Evolutionary conservation across 2,888 invertebrate genomes (phyloP).

Genomic region (Drosophila heteroneura): DNA sequence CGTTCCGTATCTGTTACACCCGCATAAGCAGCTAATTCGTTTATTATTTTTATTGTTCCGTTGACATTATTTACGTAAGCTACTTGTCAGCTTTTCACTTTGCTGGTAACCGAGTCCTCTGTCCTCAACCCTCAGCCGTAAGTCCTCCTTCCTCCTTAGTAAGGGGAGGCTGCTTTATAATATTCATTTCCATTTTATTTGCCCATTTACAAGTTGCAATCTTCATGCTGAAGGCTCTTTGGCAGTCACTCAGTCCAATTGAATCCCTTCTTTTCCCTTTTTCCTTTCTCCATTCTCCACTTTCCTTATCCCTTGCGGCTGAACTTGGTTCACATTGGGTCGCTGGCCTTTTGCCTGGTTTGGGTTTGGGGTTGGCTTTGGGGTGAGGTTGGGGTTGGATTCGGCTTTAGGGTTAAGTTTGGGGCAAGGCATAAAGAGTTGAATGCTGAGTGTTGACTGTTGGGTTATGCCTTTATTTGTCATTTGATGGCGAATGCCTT

Average conservation of each 20-base stretch:
- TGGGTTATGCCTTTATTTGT: slow-evolving; percentile 78
- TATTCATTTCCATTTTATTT: slow-evolving; percentile 79
- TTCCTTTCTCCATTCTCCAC: slow-evolving; percentile 2
- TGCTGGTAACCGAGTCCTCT: slow-evolving; percentile 25
- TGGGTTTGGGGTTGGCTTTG: slow-evolving; percentile 8
- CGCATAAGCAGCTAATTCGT: slow-evolving; percentile 78
- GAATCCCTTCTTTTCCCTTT: neutral
- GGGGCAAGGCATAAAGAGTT: slow-evolving; percentile 17
- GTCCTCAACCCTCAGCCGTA: neutral
- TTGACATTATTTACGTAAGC: slow-evolving; percentile 82
- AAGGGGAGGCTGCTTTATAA: slow-evolving; percentile 65
- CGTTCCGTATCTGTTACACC: slow-evolving; percentile 17
- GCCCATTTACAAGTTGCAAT: slow-evolving; percentile 74
- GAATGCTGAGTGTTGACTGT: slow-evolving; percentile 50
- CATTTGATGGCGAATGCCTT: slow-evolving; percentile 59
- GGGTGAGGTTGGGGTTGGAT: neutral
- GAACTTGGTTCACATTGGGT: slow-evolving; percentile 41
- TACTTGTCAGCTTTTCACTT: slow-evolving; percentile 81
- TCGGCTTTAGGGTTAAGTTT: slow-evolving; percentile 1
- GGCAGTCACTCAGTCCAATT: slow-evolving; percentile 14
- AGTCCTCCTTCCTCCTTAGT: neutral
- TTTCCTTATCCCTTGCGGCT: slow-evolving; percentile 16
- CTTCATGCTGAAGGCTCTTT: slow-evolving; percentile 29
- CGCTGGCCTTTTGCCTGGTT: slow-evolving; percentile 52
- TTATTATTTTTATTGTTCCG: slow-evolving; percentile 82